These are phyloP conservation scores for Pipistrellus pygmaeus DNA, from an alignment of 2,797 vertebrate species.

Conservation along the genomic window DNA sequence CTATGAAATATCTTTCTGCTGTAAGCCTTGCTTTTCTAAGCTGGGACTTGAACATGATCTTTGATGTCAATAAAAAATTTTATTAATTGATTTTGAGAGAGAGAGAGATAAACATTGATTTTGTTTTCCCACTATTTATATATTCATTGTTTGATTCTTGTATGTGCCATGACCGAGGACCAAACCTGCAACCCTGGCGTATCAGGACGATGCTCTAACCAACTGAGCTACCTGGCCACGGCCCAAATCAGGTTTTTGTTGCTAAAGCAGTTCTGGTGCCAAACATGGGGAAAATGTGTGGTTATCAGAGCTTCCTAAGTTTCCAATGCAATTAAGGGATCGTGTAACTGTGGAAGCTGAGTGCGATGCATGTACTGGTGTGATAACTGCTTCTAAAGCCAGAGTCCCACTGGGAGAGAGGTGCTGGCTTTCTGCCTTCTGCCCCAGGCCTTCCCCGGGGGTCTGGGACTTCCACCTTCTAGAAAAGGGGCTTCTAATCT, in stretches of 20 bases:
- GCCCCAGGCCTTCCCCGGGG: not conserved
- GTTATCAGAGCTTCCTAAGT: not conserved
- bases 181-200: too few relatives aligned
- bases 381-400: not conserved
- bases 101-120: too few relatives aligned
- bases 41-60: not conserved
- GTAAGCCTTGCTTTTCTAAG: constrained; percentile 8
- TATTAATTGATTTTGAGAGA: too few relatives aligned
- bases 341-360: too few relatives aligned
- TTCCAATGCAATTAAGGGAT: not conserved
- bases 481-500: not conserved
- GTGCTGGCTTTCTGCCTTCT: not conserved
- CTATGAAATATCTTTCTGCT: not conserved
- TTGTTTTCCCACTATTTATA: too few relatives aligned
- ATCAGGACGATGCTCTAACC: too few relatives aligned
- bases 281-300: not conserved
- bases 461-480: not conserved
- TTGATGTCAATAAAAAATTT: not conserved
- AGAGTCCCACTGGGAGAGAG: not conserved
- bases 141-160: too few relatives aligned
- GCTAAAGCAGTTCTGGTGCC: not conserved
- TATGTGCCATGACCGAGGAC: too few relatives aligned
- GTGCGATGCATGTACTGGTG: accelerated
- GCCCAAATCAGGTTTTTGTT: not conserved
- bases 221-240: too few relatives aligned